Percentiles rank a stretch among this genome's conserved stretches.
Conservation (phyloP, 2,888 invertebrate genomes). For the Latrodectus elegans region DNA sequence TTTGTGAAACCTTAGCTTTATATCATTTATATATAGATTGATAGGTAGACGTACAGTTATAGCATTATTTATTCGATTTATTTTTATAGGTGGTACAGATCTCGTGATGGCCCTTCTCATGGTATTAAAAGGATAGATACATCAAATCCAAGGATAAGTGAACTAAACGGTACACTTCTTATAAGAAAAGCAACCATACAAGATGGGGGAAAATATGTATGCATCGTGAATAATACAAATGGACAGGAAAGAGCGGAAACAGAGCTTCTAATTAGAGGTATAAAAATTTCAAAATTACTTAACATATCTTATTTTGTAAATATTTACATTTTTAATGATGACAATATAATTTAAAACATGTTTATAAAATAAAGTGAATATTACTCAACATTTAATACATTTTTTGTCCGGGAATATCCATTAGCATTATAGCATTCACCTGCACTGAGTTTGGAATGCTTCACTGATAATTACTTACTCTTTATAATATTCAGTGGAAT, state of each 20-base stretch:
- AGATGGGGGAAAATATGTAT: conserved; percentile 95
- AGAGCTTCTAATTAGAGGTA: conserved; percentile 89
- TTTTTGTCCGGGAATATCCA: too few species aligned
- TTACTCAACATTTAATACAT: too few species aligned
- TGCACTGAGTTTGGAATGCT: too few species aligned
- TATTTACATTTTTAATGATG: too few species aligned
- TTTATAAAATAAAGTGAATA: too few species aligned
- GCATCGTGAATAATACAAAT: conserved; percentile 95
- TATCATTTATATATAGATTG: conserved; percentile 12
- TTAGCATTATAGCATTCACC: too few species aligned
- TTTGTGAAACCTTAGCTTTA: too few species aligned
- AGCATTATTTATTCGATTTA: background rate
- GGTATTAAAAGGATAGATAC: conserved; percentile 41
- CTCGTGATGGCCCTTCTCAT: conserved; percentile 55
- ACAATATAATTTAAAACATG: too few species aligned
- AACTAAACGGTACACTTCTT: conserved; percentile 94
- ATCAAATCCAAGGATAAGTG: conserved; percentile 69
- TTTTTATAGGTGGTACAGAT: conserved; percentile 57
- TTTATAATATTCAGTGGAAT: too few species aligned
- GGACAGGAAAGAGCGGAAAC: conserved; percentile 94
- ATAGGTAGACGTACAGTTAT: background rate
- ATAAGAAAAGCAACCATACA: conserved; percentile 93
- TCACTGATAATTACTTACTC: too few species aligned
- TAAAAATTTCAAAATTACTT: background rate
- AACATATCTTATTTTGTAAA: too few species aligned